Evolutionary conservation across 2,797 vertebrate genomes (phyloP).

Genomic region (Pseudomugil tenellus): DNA sequence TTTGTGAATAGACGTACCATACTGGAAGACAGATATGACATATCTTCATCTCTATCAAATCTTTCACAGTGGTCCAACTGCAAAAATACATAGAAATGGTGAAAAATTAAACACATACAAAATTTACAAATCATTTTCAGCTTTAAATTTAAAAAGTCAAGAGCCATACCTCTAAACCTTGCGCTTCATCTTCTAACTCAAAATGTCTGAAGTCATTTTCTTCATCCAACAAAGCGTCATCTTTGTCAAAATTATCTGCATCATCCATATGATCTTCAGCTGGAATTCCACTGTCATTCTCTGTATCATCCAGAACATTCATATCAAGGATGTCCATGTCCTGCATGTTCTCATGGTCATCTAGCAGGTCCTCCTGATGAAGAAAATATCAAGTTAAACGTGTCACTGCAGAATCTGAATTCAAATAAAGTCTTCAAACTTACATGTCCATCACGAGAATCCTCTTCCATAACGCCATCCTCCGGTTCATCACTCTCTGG

Average conservation of each 20-base stretch:
- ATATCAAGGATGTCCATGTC: constrained; percentile 92
- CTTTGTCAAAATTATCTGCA: constrained; percentile 74
- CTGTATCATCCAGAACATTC: constrained; percentile 88
- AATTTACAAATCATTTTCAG: neutral
- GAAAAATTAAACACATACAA: neutral
- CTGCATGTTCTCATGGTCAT: constrained; percentile 86
- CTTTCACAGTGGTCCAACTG: constrained; percentile 52
- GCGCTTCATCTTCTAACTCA: constrained; percentile 54
- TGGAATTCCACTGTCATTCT: constrained; percentile 85
- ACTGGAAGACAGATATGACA: constrained; percentile 31
- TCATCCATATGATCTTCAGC: constrained; percentile 81
- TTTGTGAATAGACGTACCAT: constrained; percentile 38
- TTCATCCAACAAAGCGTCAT: constrained; percentile 55
- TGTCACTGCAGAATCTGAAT: neutral
- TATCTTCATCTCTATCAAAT: constrained; percentile 55
- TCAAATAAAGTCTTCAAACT: constrained; percentile 18
- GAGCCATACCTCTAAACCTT: constrained; percentile 56
- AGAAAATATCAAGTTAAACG: neutral
- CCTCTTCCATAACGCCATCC: constrained; percentile 89
- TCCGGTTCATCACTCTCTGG: constrained; percentile 87
- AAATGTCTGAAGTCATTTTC: constrained; percentile 42
- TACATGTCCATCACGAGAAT: constrained; percentile 90
- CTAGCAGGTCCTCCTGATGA: constrained; percentile 85
- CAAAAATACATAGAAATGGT: constrained; percentile 10
- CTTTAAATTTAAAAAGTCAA: neutral